Conservation (phyloP, 2,113 vertebrate species). For the Glaucomys volans region DNA sequence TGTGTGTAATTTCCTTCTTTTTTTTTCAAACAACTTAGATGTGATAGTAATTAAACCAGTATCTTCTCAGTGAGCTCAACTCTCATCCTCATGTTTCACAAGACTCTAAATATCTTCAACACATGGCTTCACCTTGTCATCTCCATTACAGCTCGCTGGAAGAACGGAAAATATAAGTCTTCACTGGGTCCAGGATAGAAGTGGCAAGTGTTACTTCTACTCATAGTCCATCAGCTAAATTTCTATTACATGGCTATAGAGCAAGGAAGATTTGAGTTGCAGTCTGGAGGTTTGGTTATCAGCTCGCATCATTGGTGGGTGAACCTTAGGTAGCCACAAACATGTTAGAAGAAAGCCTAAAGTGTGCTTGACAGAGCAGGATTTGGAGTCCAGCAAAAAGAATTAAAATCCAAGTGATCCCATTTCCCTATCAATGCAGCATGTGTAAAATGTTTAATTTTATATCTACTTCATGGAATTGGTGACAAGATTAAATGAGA, state of each 20-base stretch:
- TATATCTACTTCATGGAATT: not conserved
- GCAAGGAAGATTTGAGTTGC: not conserved
- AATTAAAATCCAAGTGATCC: not conserved
- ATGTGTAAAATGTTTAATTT: not conserved
- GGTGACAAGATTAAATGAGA: slow-evolving; percentile 1
- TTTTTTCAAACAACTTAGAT: not conserved
- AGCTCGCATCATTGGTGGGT: not conserved
- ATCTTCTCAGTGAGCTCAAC: not conserved
- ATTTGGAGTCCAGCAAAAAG: not conserved
- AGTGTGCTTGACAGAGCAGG: not conserved
- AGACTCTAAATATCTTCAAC: not conserved
- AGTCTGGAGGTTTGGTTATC: not conserved
- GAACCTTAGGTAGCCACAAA: not conserved
- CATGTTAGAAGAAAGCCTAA: not conserved
- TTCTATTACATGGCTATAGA: not conserved
- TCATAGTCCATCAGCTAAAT: not conserved
- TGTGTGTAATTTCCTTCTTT: not conserved
- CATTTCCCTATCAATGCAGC: not conserved
- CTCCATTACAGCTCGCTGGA: not conserved
- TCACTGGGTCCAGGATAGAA: not conserved
- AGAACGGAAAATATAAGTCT: not conserved
- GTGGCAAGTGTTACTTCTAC: not conserved
- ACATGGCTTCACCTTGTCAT: not conserved
- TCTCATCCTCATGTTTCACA: not conserved
- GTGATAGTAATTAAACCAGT: not conserved